Evolutionary conservation across 2,888 invertebrate species (phyloP), one percentile per base, ranked within the genome.

Genomic region (Ferrisia virgata): DNA sequence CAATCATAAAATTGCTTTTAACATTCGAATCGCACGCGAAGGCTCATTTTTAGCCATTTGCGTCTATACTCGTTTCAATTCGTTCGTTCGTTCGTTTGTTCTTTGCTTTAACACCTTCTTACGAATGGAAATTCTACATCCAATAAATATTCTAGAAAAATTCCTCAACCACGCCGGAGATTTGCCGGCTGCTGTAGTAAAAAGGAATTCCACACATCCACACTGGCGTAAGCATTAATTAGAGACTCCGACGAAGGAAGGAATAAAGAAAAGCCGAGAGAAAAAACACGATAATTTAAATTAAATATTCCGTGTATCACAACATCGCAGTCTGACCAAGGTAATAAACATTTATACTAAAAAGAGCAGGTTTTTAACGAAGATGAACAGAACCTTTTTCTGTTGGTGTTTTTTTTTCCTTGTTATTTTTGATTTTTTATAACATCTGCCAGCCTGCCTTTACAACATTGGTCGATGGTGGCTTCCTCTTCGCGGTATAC

Each of bases 311-410:
- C 15, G 64, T 53, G 22, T 64, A 64, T 64, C 64, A 28, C 64
- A 64, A 64, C 28, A 64, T 64, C 64, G 31, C 64, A 28, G 28
- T 4, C 28, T 13, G 28, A 28, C 64, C 28, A 64, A 28, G 64
- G 64, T 64, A 64, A 64, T 64, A 64, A 64, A 64, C 64, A 64
- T 28, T 22, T 53, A n/a, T n/a, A n/a, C n/a, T n/a, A 64, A 64
- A 64, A 28, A 64, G 58, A 64, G 64, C 64, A 64, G 28, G 64
- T 64, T 64, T 64, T 28, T 11, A 1, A 28, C 28, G 5, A 28
- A 15, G 64, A 28, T 8, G 9, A 53, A 53, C 22, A 4, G 15
- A 58, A 58, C 64, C 28, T 64, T 64, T 53, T 64, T 64, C 64
- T 31, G 28, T 64, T 64, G 13, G 9, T 28, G 64, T 64, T 28